Evolutionary conservation across 2,888 invertebrate species (phyloP).

Genomic region (Eristalis pertinax): DNA sequence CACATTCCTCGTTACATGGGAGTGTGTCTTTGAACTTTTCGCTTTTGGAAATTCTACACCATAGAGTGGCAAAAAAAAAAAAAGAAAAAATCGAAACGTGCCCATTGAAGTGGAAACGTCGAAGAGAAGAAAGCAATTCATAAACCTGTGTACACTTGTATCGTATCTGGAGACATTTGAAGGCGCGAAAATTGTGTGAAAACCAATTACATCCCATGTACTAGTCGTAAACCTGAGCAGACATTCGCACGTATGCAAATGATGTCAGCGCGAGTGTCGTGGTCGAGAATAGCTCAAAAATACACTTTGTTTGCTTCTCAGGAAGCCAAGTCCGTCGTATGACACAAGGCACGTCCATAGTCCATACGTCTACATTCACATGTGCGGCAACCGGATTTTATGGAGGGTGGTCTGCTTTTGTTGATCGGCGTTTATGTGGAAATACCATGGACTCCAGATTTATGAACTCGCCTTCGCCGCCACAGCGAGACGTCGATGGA

Average conservation of each 20-base stretch:
- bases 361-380: not conserved
- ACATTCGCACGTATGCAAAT: slow-evolving; percentile 40
- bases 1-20: slow-evolving; percentile 25
- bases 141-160: slow-evolving; percentile 2
- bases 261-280: slow-evolving; percentile 15
- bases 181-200: slow-evolving; percentile 7
- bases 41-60: slow-evolving; percentile 24
- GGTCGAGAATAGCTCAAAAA: slow-evolving; percentile 33
- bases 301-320: not conserved
- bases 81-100: not conserved
- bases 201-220: not conserved
- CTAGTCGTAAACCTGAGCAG: too few relatives aligned
- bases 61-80: not conserved
- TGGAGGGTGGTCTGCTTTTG: not conserved
- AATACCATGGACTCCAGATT: slow-evolving; percentile 4
- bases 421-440: not conserved
- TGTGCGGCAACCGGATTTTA: not conserved
- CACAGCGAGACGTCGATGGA: not conserved
- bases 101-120: not conserved
- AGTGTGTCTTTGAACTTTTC: slow-evolving; percentile 50
- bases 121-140: slow-evolving; percentile 31
- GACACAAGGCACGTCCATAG: not conserved
- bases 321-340: not conserved
- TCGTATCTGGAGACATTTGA: not conserved
- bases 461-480: slow-evolving; percentile 23